Conservation (phyloP, 2,113 vertebrate genomes). For the Condylura cristata region DNA sequence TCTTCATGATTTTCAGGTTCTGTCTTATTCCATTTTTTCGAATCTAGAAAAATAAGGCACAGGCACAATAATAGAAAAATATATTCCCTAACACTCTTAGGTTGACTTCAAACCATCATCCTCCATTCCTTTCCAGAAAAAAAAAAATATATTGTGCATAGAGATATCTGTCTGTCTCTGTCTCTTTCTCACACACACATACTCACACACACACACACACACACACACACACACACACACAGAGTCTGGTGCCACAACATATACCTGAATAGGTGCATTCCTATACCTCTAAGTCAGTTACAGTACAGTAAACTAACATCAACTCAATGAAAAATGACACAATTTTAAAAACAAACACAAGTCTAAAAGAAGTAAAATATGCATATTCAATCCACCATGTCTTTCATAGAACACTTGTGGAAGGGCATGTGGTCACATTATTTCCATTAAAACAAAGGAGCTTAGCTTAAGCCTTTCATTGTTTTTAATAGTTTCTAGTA, state of each 20-base stretch:
- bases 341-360: no score
- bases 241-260: not conserved
- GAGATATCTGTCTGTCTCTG: not conserved
- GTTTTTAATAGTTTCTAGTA: conserved; percentile 6
- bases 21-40: conserved; percentile 14
- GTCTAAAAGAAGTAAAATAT: not conserved
- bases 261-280: no score
- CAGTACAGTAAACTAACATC: no score
- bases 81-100: not conserved
- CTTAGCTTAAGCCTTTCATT: not conserved
- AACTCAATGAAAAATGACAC: not conserved
- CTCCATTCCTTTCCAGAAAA: not conserved
- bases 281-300: no score
- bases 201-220: no score
- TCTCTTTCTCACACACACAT: not conserved
- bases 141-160: not conserved
- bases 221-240: not conserved
- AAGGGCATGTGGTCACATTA: not conserved
- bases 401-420: not conserved
- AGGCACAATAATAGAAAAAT: not conserved
- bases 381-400: not conserved
- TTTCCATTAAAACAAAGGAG: not conserved
- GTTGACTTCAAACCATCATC: not conserved
- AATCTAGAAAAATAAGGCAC: not conserved
- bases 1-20: not conserved